phyloP scores from a whole-genome alignment of 2,113 vertebrate genomes.

The Chunga burmeisteri region DNA sequence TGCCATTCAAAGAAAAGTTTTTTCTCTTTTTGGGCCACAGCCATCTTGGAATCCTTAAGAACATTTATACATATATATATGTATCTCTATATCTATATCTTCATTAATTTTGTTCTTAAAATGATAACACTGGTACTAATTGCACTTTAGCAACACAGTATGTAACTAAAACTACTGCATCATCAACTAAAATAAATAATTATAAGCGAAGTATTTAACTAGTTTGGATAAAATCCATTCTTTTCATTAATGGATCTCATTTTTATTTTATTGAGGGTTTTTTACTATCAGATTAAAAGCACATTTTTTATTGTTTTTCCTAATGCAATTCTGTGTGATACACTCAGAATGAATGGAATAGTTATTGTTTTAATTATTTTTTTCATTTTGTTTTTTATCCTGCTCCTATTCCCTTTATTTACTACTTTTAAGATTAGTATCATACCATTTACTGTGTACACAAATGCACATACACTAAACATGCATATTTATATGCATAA shows the following conservation, averaged over 20 bases:
- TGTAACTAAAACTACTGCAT: conserved; percentile 52
- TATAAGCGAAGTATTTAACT: conserved; percentile 56
- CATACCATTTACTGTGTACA: background rate
- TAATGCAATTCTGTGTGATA: conserved; percentile 67
- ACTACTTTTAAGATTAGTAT: conserved; percentile 34
- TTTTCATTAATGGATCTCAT: conserved; percentile 78
- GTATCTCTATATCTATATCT: background rate
- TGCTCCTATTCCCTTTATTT: conserved; percentile 53
- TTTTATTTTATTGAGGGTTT: conserved; percentile 71
- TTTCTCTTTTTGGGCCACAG: background rate
- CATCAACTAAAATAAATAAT: background rate
- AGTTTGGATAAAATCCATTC: conserved; percentile 71
- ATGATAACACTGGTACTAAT: conserved; percentile 21
- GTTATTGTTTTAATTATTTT: conserved; percentile 69
- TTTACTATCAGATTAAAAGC: conserved; percentile 74
- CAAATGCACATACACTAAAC: background rate
- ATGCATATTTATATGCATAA: background rate
- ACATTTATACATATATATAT: background rate
- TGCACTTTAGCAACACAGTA: conserved; percentile 5
- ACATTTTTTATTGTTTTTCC: conserved; percentile 72
- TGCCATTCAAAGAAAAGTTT: background rate
- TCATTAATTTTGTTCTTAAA: background rate
- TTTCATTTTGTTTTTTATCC: conserved; percentile 66
- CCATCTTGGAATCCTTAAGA: background rate
- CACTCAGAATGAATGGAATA: conserved; percentile 70